Conservation (phyloP, 2,797 vertebrate species). For the Pagetopsis macropterus region DNA sequence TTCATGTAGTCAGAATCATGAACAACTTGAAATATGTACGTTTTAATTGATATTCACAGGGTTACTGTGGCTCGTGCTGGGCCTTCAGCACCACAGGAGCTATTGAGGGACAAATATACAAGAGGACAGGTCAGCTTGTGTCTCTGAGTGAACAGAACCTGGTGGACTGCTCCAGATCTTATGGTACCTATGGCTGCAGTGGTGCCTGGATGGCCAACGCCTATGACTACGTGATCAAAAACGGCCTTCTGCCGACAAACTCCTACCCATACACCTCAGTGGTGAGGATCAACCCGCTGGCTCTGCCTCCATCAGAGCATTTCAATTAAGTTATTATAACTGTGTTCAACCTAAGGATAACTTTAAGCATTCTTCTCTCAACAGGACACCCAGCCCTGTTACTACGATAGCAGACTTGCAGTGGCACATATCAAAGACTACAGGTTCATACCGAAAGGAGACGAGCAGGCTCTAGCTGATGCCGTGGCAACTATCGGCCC, state of each 20-base stretch:
- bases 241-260: slow-evolving; percentile 88
- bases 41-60: slow-evolving; percentile 63
- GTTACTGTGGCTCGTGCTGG: slow-evolving; percentile 87
- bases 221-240: slow-evolving; percentile 83
- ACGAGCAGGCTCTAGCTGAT: slow-evolving; percentile 84
- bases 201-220: slow-evolving; percentile 87
- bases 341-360: background rate
- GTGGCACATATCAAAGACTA: slow-evolving; percentile 83
- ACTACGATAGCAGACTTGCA: slow-evolving; percentile 75
- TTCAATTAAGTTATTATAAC: background rate
- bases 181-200: slow-evolving; percentile 82
- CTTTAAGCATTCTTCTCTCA: background rate
- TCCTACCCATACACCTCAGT: slow-evolving; percentile 90
- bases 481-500: slow-evolving; percentile 84
- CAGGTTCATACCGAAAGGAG: slow-evolving; percentile 81
- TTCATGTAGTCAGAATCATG: background rate
- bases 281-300: slow-evolving; percentile 75
- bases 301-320: background rate
- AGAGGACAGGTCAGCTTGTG: slow-evolving; percentile 79
- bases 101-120: slow-evolving; percentile 84
- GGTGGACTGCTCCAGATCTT: slow-evolving; percentile 84
- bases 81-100: slow-evolving; percentile 87
- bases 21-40: background rate
- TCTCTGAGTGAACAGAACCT: slow-evolving; percentile 87
- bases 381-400: slow-evolving; percentile 83